These are phyloP conservation scores for Australoheros facetus DNA, from an alignment of 2,797 vertebrate genomes.

Conservation along the genomic window DNA sequence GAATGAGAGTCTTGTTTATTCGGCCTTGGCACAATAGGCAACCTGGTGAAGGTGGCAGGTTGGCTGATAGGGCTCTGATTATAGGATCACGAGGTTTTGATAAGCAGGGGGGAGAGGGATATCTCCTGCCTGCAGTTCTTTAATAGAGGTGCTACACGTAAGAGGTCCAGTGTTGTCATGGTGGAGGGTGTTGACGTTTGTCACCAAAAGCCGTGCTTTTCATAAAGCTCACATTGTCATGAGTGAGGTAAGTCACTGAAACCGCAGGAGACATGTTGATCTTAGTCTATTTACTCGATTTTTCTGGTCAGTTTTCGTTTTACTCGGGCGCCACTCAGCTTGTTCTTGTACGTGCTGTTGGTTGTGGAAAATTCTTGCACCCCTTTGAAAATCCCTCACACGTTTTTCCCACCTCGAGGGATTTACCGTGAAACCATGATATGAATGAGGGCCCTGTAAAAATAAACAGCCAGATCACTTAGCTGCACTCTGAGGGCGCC, in stretches of 20 bases:
- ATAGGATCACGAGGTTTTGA: constrained; percentile 57
- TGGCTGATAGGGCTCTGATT: constrained; percentile 63
- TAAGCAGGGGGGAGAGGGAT: constrained; percentile 45
- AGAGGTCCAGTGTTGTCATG: constrained; percentile 44
- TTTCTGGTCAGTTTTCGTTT: constrained; percentile 13
- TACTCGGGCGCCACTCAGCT: neutral
- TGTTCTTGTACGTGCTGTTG: constrained; percentile 53
- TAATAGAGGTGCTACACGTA: constrained; percentile 44
- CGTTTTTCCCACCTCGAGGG: constrained; percentile 62
- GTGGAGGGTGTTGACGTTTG: constrained; percentile 19
- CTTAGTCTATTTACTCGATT: neutral
- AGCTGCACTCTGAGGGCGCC: constrained; percentile 22
- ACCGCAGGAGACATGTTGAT: neutral
- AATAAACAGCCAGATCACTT: constrained; percentile 61
- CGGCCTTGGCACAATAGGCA: constrained; percentile 38
- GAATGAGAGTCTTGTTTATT: constrained; percentile 61
- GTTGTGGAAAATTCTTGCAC: constrained; percentile 71
- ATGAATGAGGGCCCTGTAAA: constrained; percentile 65
- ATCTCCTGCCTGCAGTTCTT: constrained; percentile 34
- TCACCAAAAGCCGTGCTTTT: constrained; percentile 17
- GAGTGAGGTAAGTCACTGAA: constrained; percentile 67
- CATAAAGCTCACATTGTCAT: constrained; percentile 51
- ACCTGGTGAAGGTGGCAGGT: constrained; percentile 55
- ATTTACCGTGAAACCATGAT: constrained; percentile 68
- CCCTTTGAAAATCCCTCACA: constrained; percentile 67